phyloP scores from a whole-genome alignment of 2,113 vertebrate species.

The Lathamus discolor region DNA sequence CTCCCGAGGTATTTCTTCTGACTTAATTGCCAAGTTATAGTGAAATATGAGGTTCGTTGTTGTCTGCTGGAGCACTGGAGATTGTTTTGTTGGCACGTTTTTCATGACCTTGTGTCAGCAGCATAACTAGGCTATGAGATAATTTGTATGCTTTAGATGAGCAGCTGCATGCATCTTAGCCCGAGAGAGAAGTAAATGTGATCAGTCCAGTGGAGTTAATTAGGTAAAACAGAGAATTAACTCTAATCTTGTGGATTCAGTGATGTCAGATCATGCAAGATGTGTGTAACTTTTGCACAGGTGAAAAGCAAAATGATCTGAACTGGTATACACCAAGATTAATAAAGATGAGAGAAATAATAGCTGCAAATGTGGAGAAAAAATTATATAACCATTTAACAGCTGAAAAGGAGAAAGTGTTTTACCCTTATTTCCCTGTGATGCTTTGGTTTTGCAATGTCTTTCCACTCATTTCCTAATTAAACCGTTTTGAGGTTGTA shows the following conservation, averaged over 20 bases:
- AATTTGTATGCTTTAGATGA: constrained; percentile 57
- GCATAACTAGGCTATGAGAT: constrained; percentile 64
- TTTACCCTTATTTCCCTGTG: not conserved
- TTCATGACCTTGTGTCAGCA: constrained; percentile 49
- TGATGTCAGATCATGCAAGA: not conserved
- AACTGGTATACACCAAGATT: not conserved
- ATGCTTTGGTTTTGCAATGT: not conserved
- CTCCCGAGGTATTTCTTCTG: constrained; percentile 1
- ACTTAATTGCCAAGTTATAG: constrained; percentile 61
- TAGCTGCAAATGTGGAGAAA: not conserved
- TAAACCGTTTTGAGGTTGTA: not conserved
- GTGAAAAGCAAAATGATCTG: not conserved
- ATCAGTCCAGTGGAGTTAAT: constrained; percentile 30
- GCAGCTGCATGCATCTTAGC: constrained; percentile 34
- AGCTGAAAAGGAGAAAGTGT: not conserved
- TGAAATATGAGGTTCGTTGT: constrained; percentile 57
- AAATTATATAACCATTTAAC: not conserved
- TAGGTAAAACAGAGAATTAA: constrained; percentile 32
- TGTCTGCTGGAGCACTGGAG: constrained; percentile 36
- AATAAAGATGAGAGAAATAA: constrained; percentile 7
- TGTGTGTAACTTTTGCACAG: not conserved
- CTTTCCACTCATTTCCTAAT: not conserved
- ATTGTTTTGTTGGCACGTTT: constrained; percentile 57
- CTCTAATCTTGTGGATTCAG: not conserved
- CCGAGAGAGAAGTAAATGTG: not conserved